Conservation (phyloP, 2,797 vertebrate species). For the Hyperoplus immaculatus region DNA sequence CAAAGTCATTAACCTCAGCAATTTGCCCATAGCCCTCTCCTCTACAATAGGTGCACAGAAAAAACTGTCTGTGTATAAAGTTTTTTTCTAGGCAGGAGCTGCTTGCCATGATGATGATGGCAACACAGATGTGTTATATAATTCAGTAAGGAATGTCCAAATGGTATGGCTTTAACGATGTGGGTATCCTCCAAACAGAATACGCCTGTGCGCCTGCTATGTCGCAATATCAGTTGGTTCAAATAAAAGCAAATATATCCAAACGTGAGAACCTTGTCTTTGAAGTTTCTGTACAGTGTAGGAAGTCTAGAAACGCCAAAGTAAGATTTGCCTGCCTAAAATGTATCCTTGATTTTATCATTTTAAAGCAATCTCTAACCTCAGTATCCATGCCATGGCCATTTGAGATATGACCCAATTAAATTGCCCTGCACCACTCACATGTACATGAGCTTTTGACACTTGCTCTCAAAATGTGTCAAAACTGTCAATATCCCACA, state of each 20-base stretch:
- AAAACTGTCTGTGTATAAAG: constrained; percentile 60
- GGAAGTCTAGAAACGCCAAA: background rate
- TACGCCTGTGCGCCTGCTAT: constrained; percentile 12
- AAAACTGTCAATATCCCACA: constrained; percentile 35
- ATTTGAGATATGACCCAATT: background rate
- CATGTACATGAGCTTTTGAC: constrained; percentile 2
- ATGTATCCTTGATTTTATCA: constrained; percentile 30
- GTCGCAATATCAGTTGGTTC: constrained; percentile 44
- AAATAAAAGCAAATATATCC: constrained; percentile 25
- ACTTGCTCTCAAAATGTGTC: constrained; percentile 29
- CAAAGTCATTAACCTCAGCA: constrained; percentile 75
- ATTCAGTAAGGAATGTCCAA: constrained; percentile 41
- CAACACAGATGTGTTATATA: constrained; percentile 62
- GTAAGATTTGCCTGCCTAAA: background rate
- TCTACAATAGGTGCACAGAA: constrained; percentile 40
- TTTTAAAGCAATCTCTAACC: background rate
- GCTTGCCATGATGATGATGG: constrained; percentile 56
- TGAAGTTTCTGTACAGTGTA: constrained; percentile 17
- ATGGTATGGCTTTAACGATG: background rate
- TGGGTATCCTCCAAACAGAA: constrained; percentile 35
- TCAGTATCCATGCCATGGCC: constrained; percentile 9
- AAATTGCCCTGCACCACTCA: background rate
- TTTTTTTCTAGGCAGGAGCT: constrained; percentile 51
- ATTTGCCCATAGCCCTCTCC: constrained; percentile 69
- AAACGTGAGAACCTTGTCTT: constrained; percentile 35